A percentile compares a stretch with the other conserved stretches of the same genome.
Evolutionary conservation across 2,888 invertebrate species (phyloP).

Genomic region (Oscheius sp.): DNA sequence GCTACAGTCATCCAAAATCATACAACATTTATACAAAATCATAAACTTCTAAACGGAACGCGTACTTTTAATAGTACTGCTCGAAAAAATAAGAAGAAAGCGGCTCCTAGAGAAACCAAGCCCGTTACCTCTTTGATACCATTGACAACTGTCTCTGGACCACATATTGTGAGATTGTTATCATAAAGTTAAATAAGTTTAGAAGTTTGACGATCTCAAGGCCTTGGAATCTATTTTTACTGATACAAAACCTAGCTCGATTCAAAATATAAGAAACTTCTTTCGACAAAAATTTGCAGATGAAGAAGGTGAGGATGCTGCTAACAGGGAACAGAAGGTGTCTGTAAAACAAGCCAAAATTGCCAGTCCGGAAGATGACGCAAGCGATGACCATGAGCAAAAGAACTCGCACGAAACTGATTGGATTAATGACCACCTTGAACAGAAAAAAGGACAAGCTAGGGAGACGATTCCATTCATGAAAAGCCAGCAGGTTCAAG

Average conservation of each 20-base stretch:
- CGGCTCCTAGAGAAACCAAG: neutral
- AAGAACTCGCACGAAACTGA: neutral
- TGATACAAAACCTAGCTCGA: conserved; percentile 14
- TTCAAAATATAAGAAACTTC: conserved; percentile 25
- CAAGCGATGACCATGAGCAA: neutral
- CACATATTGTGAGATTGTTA: neutral
- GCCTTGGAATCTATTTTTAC: conserved; percentile 24
- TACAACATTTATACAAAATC: conserved; percentile 1
- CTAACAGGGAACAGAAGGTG: neutral
- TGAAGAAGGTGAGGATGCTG: neutral
- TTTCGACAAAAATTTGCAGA: conserved; percentile 30
- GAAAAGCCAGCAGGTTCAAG: conserved; percentile 5
- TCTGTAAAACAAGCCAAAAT: neutral
- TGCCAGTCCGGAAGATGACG: neutral
- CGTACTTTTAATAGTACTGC: neutral
- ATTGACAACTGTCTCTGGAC: neutral
- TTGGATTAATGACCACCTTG: conserved; percentile 6
- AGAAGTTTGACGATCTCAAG: conserved; percentile 5
- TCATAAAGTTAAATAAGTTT: neutral
- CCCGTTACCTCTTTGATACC: no score
- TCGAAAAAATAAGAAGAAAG: neutral
- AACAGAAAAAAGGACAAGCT: neutral
- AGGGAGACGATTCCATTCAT: conserved; percentile 12
- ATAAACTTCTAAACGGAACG: neutral
- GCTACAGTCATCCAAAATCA: conserved; percentile 40